Conservation (phyloP, 2,888 invertebrate species). For the Taphrorychus bicolor region DNA sequence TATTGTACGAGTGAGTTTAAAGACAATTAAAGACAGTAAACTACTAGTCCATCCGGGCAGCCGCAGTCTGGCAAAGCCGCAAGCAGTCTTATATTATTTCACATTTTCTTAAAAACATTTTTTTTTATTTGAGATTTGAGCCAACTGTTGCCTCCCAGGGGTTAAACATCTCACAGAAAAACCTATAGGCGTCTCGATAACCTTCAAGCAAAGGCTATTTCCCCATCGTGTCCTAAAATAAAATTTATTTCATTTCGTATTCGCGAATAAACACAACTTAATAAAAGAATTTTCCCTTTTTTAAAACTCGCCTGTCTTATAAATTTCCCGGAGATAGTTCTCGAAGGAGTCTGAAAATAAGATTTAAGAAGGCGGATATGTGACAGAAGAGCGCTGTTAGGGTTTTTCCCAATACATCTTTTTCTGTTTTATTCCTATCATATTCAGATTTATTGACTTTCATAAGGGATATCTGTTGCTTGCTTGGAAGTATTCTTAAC, state of each 20-base stretch:
- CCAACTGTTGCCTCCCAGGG: conserved; percentile 19
- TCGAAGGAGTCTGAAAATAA: conserved; percentile 41
- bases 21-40: no score
- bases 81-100: no score
- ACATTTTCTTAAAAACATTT: no score
- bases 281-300: conserved; percentile 27
- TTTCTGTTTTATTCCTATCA: conserved; percentile 10
- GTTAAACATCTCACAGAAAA: conserved; percentile 23
- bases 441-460: conserved; percentile 23
- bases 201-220: conserved; percentile 29
- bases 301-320: conserved; percentile 32
- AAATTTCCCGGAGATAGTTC: conserved; percentile 42
- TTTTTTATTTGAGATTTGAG: no score
- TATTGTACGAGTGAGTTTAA: no score
- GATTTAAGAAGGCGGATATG: conserved; percentile 39
- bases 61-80: no score
- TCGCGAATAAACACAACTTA: conserved; percentile 40
- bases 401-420: conserved; percentile 6
- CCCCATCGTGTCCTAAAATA: conserved; percentile 34
- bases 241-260: conserved; percentile 37
- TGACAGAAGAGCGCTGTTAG: conserved; percentile 36
- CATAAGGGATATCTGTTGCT: conserved; percentile 4
- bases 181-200: conserved; percentile 24
- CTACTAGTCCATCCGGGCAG: no score
- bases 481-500: no score